phyloP scores from a whole-genome alignment of 2,113 vertebrate species.

The Pitta sordida region DNA sequence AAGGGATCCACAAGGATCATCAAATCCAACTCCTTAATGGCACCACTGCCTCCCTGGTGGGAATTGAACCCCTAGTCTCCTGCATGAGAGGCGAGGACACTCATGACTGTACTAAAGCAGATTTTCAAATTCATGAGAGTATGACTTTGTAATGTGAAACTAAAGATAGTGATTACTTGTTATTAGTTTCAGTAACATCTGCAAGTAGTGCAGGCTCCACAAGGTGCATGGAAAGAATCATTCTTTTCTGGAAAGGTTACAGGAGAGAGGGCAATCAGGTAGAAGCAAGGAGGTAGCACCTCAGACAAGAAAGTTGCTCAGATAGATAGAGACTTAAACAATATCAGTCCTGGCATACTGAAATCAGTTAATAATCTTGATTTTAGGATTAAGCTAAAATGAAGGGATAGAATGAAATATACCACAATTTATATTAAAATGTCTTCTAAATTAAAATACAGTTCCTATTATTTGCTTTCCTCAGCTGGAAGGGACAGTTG shows the following conservation, averaged over 20 bases:
- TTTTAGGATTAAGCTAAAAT: not conserved
- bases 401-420: not conserved
- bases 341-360: not conserved
- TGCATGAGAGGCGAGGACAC: too few species aligned
- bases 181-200: not conserved
- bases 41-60: too few species aligned
- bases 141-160: not conserved
- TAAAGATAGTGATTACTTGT: not conserved
- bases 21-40: too few species aligned
- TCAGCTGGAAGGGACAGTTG: not conserved
- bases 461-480: not conserved
- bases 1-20: too few species aligned
- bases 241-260: not conserved
- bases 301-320: not conserved
- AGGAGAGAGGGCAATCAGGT: not conserved
- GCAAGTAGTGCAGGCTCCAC: not conserved
- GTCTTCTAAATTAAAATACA: constrained; percentile 5
- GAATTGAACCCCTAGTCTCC: too few species aligned
- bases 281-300: not conserved
- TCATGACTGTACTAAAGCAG: too few species aligned
- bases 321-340: not conserved
- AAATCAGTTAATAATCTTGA: not conserved
- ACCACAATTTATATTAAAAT: not conserved
- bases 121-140: not conserved
- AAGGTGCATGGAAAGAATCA: not conserved